These are phyloP conservation scores for western clawed frog (Xenopus tropicalis) DNA, from an alignment of 2,113 vertebrate species.

Conservation along the genomic window DNA sequence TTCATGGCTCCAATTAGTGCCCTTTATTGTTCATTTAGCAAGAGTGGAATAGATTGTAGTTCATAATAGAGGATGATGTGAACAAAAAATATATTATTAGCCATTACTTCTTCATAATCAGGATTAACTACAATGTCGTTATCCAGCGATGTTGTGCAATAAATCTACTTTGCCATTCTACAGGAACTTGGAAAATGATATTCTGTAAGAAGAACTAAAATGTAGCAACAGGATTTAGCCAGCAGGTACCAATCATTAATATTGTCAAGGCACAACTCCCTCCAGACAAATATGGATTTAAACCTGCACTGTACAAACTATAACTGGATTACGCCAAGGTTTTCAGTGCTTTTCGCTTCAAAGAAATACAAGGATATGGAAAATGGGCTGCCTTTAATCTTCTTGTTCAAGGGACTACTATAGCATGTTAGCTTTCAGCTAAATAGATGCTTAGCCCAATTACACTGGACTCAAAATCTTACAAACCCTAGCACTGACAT, in stretches of 20 bases:
- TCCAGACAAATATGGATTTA: conserved; percentile 23
- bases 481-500: conserved; percentile 23
- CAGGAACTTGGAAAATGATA: conserved; percentile 4
- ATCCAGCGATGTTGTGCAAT: not conserved
- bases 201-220: conserved; percentile 15
- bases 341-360: conserved; percentile 38
- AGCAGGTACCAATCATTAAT: conserved; percentile 33
- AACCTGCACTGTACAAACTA: conserved; percentile 31
- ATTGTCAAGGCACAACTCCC: conserved; percentile 36
- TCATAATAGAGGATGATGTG: conserved; percentile 19
- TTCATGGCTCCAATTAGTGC: conserved; percentile 25
- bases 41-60: conserved; percentile 13
- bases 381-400: conserved; percentile 40
- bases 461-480: conserved; percentile 24
- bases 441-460: conserved; percentile 32
- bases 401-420: conserved; percentile 27
- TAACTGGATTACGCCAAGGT: conserved; percentile 42
- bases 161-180: conserved; percentile 7
- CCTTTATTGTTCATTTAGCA: conserved; percentile 32
- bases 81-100: conserved; percentile 17
- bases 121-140: conserved; percentile 33
- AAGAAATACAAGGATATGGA: conserved; percentile 36
- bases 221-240: conserved; percentile 18
- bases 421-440: conserved; percentile 38
- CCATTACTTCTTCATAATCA: conserved; percentile 32